Base-by-base conservation (phyloP, 2,113 vertebrate species). In the Collichthys lucidus region DNA sequence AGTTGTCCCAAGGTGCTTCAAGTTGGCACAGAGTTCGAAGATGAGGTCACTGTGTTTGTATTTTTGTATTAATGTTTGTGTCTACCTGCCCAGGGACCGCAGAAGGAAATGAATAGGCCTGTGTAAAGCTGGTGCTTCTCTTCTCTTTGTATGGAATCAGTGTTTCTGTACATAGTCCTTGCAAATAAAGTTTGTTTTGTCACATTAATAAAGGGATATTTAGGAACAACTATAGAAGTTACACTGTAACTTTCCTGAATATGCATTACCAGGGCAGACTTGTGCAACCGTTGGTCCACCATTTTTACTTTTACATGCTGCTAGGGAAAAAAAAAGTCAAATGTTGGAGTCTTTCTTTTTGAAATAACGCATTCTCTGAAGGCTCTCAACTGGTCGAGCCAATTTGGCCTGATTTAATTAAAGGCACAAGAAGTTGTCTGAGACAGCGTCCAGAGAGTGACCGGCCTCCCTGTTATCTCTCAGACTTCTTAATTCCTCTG, bases 361-460 rank as follows among this genome's bases (percentile, higher is more conserved):
- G 56, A 68, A 84, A 79, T 88, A 73, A 82, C 72, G 66, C 42
- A 74, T 80, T 88, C 86, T 90, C 86, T 65, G 52, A 78, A 81
- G 85, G 72, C 57, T 74, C 65, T 80, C 71, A 71, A 53, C 72
- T 57, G 59, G 62, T 57, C 20, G 4, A 85, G 80, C 47, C 84
- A 90, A 86, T 93, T 86, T 90, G 85, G 74, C 70, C 73, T 63
- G 86, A 88, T 89, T 93, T 91, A 92, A 92, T 93, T 86, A 90
- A 71, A 84, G 63, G 89, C 74, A 64, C 62, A 65, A 78, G 84
- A 89, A 82, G 83, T 82, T 83, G 72, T 86, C 79, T 89, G 68
- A 84, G 61, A 74, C 40, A 16, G 86, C 31, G 20, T 68, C 72
- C 71, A 61, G 81, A 67, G 86, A 87, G 61, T 61, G 70, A 82